Percentiles rank a stretch among this genome's conserved stretches.
Evolutionary conservation across 2,888 invertebrate species (phyloP).

Genomic region (Anagyrus pseudococci): DNA sequence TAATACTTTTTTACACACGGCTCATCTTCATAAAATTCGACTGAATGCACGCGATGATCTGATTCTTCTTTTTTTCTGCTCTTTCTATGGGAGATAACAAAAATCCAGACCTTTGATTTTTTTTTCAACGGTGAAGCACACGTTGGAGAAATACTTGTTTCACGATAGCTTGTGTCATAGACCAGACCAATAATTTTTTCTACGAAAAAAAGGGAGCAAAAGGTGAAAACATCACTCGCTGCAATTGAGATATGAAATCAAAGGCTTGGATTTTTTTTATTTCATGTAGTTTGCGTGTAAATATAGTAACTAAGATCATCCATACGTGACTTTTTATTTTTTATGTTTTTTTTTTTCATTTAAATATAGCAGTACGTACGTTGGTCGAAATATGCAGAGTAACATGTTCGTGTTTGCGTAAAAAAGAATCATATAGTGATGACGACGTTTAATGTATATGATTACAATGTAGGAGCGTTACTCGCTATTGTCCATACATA

Average conservation of each 20-base stretch:
- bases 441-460: slow-evolving; percentile 17
- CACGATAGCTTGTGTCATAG: too few relatives aligned
- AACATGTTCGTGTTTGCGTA: slow-evolving; percentile 32
- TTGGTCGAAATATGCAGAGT: slow-evolving; percentile 35
- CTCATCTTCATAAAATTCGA: slow-evolving; percentile 23
- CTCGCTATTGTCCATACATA: slow-evolving; percentile 31
- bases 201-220: too few relatives aligned
- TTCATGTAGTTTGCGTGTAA: background rate
- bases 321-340: too few relatives aligned
- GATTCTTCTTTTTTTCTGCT: slow-evolving; percentile 12
- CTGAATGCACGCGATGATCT: slow-evolving; percentile 18
- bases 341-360: too few relatives aligned
- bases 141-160: background rate
- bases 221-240: too few relatives aligned
- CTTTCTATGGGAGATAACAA: slow-evolving; percentile 11
- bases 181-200: too few relatives aligned
- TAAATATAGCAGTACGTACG: too few relatives aligned
- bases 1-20: slow-evolving; percentile 28
- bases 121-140: background rate
- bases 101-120: slow-evolving; percentile 21
- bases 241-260: slow-evolving; percentile 1
- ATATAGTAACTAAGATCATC: too few relatives aligned
- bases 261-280: slow-evolving; percentile 8
- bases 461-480: slow-evolving; percentile 26
- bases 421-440: slow-evolving; percentile 33